Evolutionary conservation across 2,113 vertebrate genomes (phyloP), one percentile per base, ranked within the genome.

Genomic region (Oostethus manadensis): DNA sequence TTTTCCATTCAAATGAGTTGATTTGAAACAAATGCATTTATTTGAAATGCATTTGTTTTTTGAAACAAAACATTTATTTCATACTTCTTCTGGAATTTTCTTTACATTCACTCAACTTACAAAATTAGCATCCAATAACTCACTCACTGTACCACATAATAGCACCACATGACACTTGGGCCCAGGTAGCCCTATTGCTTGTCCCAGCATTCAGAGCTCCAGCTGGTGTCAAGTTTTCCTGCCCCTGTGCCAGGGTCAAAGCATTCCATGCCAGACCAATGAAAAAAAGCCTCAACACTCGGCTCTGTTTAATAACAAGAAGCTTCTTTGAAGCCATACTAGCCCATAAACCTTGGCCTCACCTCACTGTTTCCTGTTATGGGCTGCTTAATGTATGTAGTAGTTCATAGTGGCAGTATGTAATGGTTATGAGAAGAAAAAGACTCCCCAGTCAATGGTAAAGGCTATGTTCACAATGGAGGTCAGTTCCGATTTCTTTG

Each of bases 321-420:
- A 65, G 68, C 81, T 84, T 78, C 75, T 85, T 83, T 80, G 78
- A 86, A 84, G 74, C 65, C 26, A 15, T 54, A 62, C 78, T 78
- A 83, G 73, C 73, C 80, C 77, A 72, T 76, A 86, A 83, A 85
- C 84, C 80, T 73, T 71, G 81, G 78, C 78, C 83, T 88, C 86
- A 86, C 83, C 86, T 83, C 60, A 33, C 68, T 4, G 68, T 63
- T 86, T 86, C 86, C 86, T 88, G 86, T 86, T 81, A 81, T 83
- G 81, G 73, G 79, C 71, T 78, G 73, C 51, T 54, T 59, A 58
- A 38, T 13, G 51, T 66, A 7, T 7, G 29, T 8, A 33, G 29
- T 33, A 33, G 7, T 33, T 33, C 8, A 7, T 33, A 33, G 29
- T 33, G 29, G 29, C 29, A 33, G 5, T 33, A 33, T 33, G 5